Conservation (phyloP, 2,797 vertebrate genomes). For the Myotis daubentonii region DNA sequence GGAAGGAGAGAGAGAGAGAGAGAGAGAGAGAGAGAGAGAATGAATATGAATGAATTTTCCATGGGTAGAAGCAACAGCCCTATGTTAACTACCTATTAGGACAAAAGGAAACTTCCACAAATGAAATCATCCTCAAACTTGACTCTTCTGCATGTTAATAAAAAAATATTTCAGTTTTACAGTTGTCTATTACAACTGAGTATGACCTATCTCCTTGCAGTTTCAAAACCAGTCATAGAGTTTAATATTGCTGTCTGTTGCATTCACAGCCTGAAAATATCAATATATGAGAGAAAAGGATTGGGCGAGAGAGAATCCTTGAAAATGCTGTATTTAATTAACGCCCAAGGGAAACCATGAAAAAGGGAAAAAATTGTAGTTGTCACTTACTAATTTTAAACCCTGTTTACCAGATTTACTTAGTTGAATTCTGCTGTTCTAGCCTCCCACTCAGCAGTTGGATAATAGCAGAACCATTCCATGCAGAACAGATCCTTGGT, state of each 20-base stretch:
- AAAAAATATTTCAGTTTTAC: constrained; percentile 70
- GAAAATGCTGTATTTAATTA: constrained; percentile 81
- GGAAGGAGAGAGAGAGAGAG: not conserved
- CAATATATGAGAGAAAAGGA: constrained; percentile 69
- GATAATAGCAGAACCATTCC: not conserved
- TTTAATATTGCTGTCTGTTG: constrained; percentile 70
- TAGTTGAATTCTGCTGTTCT: constrained; percentile 51
- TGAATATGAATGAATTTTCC: too few relatives aligned
- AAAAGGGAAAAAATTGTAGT: constrained; percentile 62
- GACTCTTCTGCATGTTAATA: constrained; percentile 71
- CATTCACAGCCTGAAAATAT: constrained; percentile 75
- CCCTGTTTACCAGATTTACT: constrained; percentile 71
- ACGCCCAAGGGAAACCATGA: constrained; percentile 71
- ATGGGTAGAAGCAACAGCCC: not conserved
- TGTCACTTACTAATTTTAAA: constrained; percentile 78
- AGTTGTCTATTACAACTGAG: constrained; percentile 27
- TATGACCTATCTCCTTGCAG: constrained; percentile 60
- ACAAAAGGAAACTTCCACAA: constrained; percentile 49
- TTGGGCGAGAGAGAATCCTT: constrained; percentile 67
- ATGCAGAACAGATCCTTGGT: not conserved
- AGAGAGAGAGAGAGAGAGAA: not conserved
- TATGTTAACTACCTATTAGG: constrained; percentile 67
- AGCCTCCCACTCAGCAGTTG: constrained; percentile 54
- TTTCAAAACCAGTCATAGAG: constrained; percentile 78
- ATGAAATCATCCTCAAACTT: constrained; percentile 58